phyloP scores from a whole-genome alignment of 2,113 vertebrate genomes.

The Periophthalmus modestus region DNA sequence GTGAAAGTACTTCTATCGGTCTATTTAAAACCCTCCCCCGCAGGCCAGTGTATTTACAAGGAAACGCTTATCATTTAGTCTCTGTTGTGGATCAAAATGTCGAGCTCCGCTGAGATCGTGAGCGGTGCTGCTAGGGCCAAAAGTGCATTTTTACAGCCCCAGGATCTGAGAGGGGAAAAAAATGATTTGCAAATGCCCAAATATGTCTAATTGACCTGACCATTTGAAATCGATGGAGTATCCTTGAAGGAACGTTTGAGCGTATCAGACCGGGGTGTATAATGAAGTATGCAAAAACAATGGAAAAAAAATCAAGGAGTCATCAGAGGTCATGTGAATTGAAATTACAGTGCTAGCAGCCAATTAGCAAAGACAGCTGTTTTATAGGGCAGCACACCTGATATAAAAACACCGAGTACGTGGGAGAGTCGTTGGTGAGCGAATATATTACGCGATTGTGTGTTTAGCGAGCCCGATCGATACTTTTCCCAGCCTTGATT shows the following conservation, averaged over 20 bases:
- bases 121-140: constrained; percentile 73
- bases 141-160: constrained; percentile 78
- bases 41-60: constrained; percentile 77
- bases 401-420: constrained; percentile 45
- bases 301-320: constrained; percentile 64
- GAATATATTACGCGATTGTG: constrained; percentile 58
- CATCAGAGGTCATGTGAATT: constrained; percentile 60
- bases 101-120: constrained; percentile 75
- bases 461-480: constrained; percentile 65
- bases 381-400: constrained; percentile 20
- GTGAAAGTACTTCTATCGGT: constrained; percentile 69
- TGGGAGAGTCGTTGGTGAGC: constrained; percentile 45
- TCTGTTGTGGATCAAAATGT: constrained; percentile 78
- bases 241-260: constrained; percentile 66
- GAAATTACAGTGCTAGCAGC: constrained; percentile 52
- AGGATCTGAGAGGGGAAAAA: constrained; percentile 70
- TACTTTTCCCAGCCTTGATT: constrained; percentile 66
- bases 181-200: constrained; percentile 77
- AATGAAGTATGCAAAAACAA: constrained; percentile 58
- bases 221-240: constrained; percentile 75
- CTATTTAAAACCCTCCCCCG: constrained; percentile 73
- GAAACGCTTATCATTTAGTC: constrained; percentile 80
- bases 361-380: constrained; percentile 56
- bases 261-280: constrained; percentile 40
- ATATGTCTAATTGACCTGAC: constrained; percentile 81